Conservation (phyloP, 2,888 invertebrate genomes). For the Chirona hameri region DNA sequence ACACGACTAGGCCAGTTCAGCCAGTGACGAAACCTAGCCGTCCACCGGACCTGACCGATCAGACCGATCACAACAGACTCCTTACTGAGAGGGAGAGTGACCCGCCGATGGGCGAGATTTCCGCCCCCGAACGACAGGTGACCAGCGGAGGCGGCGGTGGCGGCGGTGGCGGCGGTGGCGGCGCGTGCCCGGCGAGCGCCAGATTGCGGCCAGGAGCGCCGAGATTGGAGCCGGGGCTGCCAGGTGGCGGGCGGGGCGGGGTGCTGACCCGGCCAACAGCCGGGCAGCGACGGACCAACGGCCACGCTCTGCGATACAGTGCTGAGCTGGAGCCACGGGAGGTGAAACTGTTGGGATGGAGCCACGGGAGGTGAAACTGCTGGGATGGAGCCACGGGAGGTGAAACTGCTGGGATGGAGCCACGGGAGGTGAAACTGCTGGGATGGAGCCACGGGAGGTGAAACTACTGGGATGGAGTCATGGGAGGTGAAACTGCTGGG, state of each 20-base stretch:
- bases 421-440: background rate
- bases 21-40: background rate
- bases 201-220: constrained; percentile 2
- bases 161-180: constrained; percentile 3
- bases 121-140: background rate
- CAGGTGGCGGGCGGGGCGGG: background rate
- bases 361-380: background rate
- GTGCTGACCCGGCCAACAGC: background rate
- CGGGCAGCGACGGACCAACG: background rate
- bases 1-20: too few relatives aligned
- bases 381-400: background rate
- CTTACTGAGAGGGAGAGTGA: background rate
- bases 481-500: background rate
- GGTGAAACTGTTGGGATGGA: too few relatives aligned
- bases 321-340: background rate
- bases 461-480: background rate
- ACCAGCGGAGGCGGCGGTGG: background rate
- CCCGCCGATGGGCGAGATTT: background rate
- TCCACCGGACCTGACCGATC: background rate
- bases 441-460: background rate
- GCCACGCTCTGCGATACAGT: too few relatives aligned
- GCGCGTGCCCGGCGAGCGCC: background rate
- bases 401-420: background rate
- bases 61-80: background rate
- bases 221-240: constrained; percentile 13